Evolutionary conservation across 2,888 invertebrate species (phyloP), one percentile per base, ranked within the genome.

Genomic region (Pyralis farinalis): DNA sequence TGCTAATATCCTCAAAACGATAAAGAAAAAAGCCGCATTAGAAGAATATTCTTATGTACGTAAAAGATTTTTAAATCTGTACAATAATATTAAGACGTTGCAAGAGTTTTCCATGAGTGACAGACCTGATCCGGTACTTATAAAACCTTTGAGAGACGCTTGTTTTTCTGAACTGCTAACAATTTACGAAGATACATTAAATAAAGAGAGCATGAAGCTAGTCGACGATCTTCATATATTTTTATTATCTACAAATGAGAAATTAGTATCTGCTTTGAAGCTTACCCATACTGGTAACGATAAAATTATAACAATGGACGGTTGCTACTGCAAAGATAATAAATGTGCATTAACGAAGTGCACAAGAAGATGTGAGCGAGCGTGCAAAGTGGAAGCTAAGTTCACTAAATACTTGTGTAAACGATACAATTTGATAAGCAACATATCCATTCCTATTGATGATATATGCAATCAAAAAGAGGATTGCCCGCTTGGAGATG

Each of bases 401-500:
- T 47, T 85, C 7, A 78, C 65, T 0, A 63, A 46, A 49, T 84
- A 72, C 45, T 27, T 46, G 22, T 86, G 87, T 48, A 47, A 49
- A 25, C 8, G 7, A 31, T 49, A 49, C 3, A 29, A 33, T 20
- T 21, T 21, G 4, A 42, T 31, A 10, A 44, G 36, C 0, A 69
- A 68, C 31, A 39, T 47, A 5, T 63, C 62, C 12, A 45, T 81
- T 28, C 43, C 69, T 0, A 31, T 77, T 10, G 65, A 72, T 31
- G 42, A 49, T 3, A 46, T 87, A 37, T 87, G 87, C 44, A 58
- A 87, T 38, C 70, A 72, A 7, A 67, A 62, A 43, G 27, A 34
- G 1, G 66, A 83, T 47, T 87, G 87, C 44, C 65, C 67, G 1
- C 51, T 55, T 20, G 71, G 64, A 20, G 73, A 79, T 31, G 87